These are phyloP conservation scores for Manis crassicaudata DNA, from an alignment of 2,797 vertebrate genomes.

Conservation along the genomic window DNA sequence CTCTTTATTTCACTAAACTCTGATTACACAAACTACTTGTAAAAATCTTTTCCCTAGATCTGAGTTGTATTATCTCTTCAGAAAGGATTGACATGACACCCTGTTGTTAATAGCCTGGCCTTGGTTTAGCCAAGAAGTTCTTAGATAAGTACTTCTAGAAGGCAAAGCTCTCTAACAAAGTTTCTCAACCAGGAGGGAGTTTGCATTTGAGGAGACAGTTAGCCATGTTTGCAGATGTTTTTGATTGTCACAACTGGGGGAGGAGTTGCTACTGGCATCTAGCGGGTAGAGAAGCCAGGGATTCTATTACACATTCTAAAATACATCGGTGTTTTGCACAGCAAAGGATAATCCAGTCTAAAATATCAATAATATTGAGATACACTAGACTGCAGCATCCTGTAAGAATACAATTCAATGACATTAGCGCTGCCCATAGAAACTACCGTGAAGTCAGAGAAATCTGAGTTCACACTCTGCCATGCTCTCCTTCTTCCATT, in stretches of 20 bases:
- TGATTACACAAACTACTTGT: neutral
- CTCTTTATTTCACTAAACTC: constrained; percentile 33
- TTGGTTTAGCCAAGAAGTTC: neutral
- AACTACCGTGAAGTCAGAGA: neutral
- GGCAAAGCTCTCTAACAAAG: neutral
- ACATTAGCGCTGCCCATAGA: neutral
- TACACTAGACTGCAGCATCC: neutral
- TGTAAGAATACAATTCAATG: neutral
- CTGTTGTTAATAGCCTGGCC: neutral
- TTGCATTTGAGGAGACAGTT: neutral
- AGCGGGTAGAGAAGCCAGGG: neutral
- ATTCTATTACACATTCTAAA: neutral
- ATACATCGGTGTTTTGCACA: neutral
- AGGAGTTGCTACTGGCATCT: neutral
- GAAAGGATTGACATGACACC: neutral
- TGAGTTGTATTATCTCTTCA: neutral
- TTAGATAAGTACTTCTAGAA: neutral
- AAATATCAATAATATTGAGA: neutral
- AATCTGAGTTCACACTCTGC: neutral
- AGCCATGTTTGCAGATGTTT: neutral
- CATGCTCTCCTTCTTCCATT: neutral
- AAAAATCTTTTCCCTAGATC: neutral
- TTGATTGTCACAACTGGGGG: neutral
- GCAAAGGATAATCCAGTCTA: neutral
- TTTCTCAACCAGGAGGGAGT: neutral